Conservation (phyloP, 2,113 vertebrate genomes). For the Eleginops maclovinus region DNA sequence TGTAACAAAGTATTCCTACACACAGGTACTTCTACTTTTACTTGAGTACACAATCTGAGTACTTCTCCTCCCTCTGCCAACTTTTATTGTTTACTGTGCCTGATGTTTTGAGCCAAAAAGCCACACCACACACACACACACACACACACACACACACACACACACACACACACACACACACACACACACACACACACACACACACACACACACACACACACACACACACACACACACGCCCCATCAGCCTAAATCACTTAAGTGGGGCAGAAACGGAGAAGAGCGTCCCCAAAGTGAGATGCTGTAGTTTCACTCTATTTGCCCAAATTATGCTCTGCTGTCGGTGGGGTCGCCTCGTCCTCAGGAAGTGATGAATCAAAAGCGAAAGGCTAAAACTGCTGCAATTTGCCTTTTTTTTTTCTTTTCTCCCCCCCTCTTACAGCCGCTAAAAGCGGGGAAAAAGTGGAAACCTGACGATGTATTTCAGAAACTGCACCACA, state of each 20-base stretch:
- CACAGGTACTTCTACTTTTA: no score
- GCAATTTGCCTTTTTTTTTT: conserved; percentile 62
- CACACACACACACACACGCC: conserved; percentile 48
- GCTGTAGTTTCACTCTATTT: conserved; percentile 76
- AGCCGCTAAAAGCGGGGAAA: conserved; percentile 53
- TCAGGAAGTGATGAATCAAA: conserved; percentile 71
- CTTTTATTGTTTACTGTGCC: conserved; percentile 56
- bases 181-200: conserved; percentile 31
- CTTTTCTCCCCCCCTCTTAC: background rate
- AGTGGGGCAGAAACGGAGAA: conserved; percentile 52
- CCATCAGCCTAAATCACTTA: conserved; percentile 69
- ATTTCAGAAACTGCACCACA: conserved; percentile 59
- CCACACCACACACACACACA: conserved; percentile 40
- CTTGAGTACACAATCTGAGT: no score
- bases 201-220: conserved; percentile 33
- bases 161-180: conserved; percentile 46
- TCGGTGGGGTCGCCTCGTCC: conserved; percentile 51
- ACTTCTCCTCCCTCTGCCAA: conserved; percentile 18
- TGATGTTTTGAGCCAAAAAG: conserved; percentile 30
- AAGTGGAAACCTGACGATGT: conserved; percentile 53
- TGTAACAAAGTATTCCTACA: no score
- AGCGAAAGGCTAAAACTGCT: conserved; percentile 70
- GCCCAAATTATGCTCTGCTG: conserved; percentile 63
- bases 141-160: conserved; percentile 26
- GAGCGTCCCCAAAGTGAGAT: conserved; percentile 64